Conservation (phyloP, 2,888 invertebrate genomes). For the Pheosia gnoma region DNA sequence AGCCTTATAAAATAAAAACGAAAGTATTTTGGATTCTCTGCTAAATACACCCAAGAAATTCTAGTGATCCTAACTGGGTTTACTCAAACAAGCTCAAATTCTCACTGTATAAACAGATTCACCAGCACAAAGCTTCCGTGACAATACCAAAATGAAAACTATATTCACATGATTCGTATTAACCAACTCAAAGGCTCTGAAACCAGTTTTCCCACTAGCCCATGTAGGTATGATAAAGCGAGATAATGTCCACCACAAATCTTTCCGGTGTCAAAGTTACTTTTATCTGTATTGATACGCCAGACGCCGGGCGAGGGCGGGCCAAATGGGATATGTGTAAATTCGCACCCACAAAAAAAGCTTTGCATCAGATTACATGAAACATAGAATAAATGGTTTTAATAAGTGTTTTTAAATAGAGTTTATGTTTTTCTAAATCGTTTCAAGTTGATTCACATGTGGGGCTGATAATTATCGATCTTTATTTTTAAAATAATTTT, state of each 20-base stretch:
- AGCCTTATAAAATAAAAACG: no score
- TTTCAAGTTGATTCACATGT: background rate
- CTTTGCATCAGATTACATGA: conserved; percentile 20
- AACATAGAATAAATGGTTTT: conserved; percentile 26
- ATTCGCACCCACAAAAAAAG: conserved; percentile 29
- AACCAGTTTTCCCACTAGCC: conserved; percentile 22
- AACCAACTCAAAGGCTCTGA: conserved; percentile 6
- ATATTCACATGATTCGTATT: background rate
- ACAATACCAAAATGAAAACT: no score
- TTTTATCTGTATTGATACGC: conserved; percentile 41
- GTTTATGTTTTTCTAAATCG: conserved; percentile 18
- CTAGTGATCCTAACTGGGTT: no score
- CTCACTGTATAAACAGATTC: no score
- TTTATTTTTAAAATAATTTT: no score
- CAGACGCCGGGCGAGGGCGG: conserved; percentile 22
- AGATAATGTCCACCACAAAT: conserved; percentile 34
- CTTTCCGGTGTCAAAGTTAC: conserved; percentile 34
- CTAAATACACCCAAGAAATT: no score
- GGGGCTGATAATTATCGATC: no score
- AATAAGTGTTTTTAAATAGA: conserved; percentile 20
- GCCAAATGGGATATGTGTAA: conserved; percentile 24
- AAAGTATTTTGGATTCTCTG: no score
- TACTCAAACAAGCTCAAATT: no score
- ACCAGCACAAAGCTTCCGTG: no score
- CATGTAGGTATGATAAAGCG: conserved; percentile 21